A percentile compares a stretch with the other conserved stretches of the same genome.
phyloP scores from a whole-genome alignment of 2,797 vertebrate species.

The Hemitrygon akajei region DNA sequence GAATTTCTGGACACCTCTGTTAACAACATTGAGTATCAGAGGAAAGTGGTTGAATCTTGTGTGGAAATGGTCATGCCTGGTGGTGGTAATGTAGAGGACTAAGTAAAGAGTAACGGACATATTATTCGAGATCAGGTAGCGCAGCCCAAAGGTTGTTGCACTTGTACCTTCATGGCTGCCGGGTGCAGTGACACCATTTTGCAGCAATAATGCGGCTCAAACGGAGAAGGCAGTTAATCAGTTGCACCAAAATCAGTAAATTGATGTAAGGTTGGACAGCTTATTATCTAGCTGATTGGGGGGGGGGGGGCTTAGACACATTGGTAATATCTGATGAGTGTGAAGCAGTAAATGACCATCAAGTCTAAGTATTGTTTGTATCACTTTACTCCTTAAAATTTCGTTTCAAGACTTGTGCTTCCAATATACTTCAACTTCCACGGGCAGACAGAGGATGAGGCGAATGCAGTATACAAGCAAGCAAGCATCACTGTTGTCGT shows the following conservation, averaged over 20 bases:
- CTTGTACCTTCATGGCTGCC: not conserved
- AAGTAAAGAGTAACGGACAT: not conserved
- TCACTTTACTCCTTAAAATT: not conserved
- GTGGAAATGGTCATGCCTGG: too few relatives aligned
- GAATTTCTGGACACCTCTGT: too few relatives aligned
- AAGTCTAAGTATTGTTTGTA: not conserved
- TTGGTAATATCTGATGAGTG: not conserved
- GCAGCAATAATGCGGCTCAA: not conserved
- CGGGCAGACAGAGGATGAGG: not conserved
- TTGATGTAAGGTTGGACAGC: not conserved
- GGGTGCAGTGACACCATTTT: not conserved
- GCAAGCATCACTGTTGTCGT: not conserved
- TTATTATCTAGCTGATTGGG: not conserved
- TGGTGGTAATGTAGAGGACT: too few relatives aligned
- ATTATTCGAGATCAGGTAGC: not conserved
- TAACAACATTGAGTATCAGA: too few relatives aligned
- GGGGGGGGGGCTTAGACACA: too few relatives aligned
- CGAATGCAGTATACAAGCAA: not conserved
- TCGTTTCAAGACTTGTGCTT: not conserved
- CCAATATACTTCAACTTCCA: slow-evolving; percentile 2
- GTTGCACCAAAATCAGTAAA: not conserved
- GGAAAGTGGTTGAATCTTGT: too few relatives aligned
- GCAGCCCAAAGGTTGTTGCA: not conserved
- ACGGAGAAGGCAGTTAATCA: not conserved
- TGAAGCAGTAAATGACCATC: not conserved